phyloP scores from a whole-genome alignment of 2,888 invertebrate species.

The Agonopterix subpropinquella region DNA sequence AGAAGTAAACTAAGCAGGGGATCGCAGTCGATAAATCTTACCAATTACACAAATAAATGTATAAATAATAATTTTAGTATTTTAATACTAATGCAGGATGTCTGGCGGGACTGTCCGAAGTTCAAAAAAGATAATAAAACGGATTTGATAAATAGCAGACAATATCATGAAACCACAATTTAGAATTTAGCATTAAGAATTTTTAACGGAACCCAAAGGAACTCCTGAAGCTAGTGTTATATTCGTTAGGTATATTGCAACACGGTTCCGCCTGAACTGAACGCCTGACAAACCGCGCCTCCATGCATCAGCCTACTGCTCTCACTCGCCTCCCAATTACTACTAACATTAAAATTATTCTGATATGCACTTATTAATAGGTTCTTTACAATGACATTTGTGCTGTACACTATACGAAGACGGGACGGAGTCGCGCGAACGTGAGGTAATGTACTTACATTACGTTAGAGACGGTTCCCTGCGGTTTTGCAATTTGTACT shows the following conservation, averaged over 20 bases:
- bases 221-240: not conserved
- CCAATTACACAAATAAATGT: constrained; percentile 12
- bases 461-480: constrained; percentile 26
- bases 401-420: constrained; percentile 62
- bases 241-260: constrained; percentile 13
- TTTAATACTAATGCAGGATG: constrained; percentile 39
- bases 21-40: not conserved
- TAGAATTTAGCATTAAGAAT: no score
- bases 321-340: constrained; percentile 51
- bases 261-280: constrained; percentile 21
- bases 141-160: not conserved
- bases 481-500: constrained; percentile 46
- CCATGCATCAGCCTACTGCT: constrained; percentile 11
- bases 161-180: no score
- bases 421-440: constrained; percentile 24
- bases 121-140: not conserved
- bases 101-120: constrained; percentile 33
- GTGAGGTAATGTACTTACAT: constrained; percentile 27
- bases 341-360: constrained; percentile 65
- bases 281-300: constrained; percentile 1
- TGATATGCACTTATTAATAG: constrained; percentile 71
- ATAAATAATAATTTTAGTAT: constrained; percentile 32
- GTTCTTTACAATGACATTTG: constrained; percentile 68
- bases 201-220: no score
- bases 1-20: constrained; percentile 12